Evolutionary conservation across 2,113 vertebrate species (phyloP).

Genomic region (Scophthalmus maximus): DNA sequence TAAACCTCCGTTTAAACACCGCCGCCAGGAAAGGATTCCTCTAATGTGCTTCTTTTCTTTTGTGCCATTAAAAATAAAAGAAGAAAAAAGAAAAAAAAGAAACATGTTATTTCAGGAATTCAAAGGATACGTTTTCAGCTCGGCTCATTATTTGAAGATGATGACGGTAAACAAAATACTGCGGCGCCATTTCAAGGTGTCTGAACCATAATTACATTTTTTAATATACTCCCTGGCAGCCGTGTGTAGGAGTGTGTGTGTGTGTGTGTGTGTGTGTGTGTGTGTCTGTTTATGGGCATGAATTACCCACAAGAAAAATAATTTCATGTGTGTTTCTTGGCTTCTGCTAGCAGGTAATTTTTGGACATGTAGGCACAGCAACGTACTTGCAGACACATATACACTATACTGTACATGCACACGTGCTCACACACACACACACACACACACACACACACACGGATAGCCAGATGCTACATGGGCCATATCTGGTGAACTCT

Average conservation of each 20-base stretch:
- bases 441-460: constrained; percentile 16
- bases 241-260: constrained; percentile 6
- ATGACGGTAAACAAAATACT: constrained; percentile 69
- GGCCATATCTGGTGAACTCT: constrained; percentile 72
- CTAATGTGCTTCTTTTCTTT: constrained; percentile 8
- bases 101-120: constrained; percentile 51
- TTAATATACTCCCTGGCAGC: constrained; percentile 70
- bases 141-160: constrained; percentile 65
- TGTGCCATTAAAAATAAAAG: constrained; percentile 20
- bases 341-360: constrained; percentile 54
- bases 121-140: constrained; percentile 56
- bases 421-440: constrained; percentile 33
- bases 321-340: constrained; percentile 37
- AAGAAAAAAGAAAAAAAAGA: constrained; percentile 28
- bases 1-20: constrained; percentile 34
- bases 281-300: constrained; percentile 8
- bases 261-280: constrained; percentile 5
- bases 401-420: constrained; percentile 9
- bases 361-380: constrained; percentile 6
- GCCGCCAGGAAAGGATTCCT: constrained; percentile 5
- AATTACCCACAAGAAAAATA: constrained; percentile 45
- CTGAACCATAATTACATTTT: constrained; percentile 77
- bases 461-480: constrained; percentile 64
- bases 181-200: constrained; percentile 70
- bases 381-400: constrained; percentile 35